Base-by-base conservation (phyloP, 2,797 vertebrate genomes). In the Clarias fuscus region DNA sequence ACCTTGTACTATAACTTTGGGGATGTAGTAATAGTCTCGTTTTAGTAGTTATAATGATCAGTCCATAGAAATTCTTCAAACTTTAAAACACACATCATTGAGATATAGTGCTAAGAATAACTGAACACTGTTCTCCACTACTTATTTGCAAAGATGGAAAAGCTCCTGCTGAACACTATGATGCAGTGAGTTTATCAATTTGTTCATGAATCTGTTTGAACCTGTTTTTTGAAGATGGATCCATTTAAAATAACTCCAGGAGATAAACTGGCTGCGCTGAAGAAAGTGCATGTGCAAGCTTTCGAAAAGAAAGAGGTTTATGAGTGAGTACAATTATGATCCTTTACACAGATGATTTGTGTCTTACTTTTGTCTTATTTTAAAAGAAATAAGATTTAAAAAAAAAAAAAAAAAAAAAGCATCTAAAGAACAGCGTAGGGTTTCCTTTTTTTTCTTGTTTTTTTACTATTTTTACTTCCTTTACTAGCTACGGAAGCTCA, bases 241-340 rank as follows among this genome's bases (percentile, higher is more conserved):
- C 92, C 90, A 83, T 93, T 93, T 48, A 94, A 93, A 4, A 61
- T 61, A 20, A 95, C 95, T 1, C 58, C 95, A 2, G 95, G 93
- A 0, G 94, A 93, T 2, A 88, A 89, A 10, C 94, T 93, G 94
- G 94, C 95, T 48, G 95, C 94, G 0, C 0, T 95, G 18, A 96
- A 96, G 90, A 95, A 87, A 79, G 94, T 96, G 13, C 95, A 94
- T 0, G 61, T 92, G 0, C 61, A 90, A 0, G 82, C 93, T 33
- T 95, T 96, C 86, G 75, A 0, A 1, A 89, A 27, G 86, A 91
- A 91, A 78, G 92, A 94, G 88, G 90, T 96, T 14, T 95, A 95
- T 91, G 92, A 93, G 95, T 95, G 83, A 89, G 95, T 90, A 73
- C 81, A 18, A 0, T 24, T 48, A 79, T 17, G 17, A 33, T 33